These are phyloP conservation scores for Chauna torquata DNA, from an alignment of 2,113 vertebrate genomes.

Conservation along the genomic window DNA sequence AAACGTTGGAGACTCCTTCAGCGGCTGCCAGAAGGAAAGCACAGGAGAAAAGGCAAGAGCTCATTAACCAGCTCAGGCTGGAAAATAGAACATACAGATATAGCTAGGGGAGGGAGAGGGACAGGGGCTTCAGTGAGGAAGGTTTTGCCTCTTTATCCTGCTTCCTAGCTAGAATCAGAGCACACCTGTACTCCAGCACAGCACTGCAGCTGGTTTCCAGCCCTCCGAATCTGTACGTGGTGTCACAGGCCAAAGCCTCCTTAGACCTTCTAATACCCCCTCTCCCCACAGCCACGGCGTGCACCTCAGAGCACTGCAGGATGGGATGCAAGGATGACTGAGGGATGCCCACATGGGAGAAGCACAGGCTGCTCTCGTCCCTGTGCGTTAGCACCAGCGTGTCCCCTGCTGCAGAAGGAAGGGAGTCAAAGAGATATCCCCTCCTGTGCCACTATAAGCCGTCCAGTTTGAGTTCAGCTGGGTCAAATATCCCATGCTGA, in stretches of 20 bases:
- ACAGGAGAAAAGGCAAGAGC: background rate
- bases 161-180: background rate
- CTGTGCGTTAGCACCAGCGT: background rate
- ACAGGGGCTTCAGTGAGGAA: background rate
- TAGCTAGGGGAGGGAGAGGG: background rate
- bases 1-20: background rate
- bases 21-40: slow-evolving; percentile 43
- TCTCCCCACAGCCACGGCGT: background rate
- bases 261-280: background rate
- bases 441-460: background rate
- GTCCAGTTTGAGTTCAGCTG: background rate
- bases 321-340: background rate
- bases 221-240: background rate
- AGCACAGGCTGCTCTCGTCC: background rate
- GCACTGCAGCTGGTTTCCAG: background rate
- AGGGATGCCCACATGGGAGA: background rate
- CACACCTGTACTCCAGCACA: too few relatives aligned
- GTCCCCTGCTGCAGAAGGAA: background rate
- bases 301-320: background rate
- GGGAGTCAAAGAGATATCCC: background rate
- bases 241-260: background rate
- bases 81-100: background rate
- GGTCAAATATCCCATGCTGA: background rate
- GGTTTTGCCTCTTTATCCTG: background rate
- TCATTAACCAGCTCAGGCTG: background rate